Base-by-base conservation (phyloP, 2,888 invertebrate species). In the Pogonocherus hispidulus region DNA sequence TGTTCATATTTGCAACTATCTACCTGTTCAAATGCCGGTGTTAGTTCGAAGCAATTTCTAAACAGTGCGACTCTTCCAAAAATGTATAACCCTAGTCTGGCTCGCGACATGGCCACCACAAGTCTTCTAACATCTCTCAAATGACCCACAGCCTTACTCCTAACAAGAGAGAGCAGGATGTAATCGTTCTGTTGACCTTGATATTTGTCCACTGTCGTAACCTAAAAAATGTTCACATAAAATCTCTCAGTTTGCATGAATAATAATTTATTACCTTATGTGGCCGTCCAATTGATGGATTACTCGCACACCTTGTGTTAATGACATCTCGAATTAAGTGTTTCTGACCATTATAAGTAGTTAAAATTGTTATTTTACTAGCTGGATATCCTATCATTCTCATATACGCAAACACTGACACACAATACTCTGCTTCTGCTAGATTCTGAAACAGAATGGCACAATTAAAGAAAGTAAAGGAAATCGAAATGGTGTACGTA, bases 181-280 rank as follows among this genome's bases (percentile, higher is more conserved):
- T 96, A 97, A 86, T 99, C 99, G 86, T 99, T 99, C 86, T 99
- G 99, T 83, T 99, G 99, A 66, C 99, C 99, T 84, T 99, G 99
- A 85, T 98, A 99, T 84, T 99, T 98, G 87, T 99, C 99, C 16
- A 99, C 99, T 0, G 99, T 99, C 0, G 95, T 94, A 22, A 95
- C 91, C 91, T 91, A 76, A 76, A 57, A 27, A 27, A 8, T 3
- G 3, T 27, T 27, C n/a, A 52, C n/a, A 51, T 37, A 52, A 9
- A 49, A 63, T 32, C 54, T 19, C n/a, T 37, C 18, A 51, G 14
- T 37, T 14, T 8, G 3, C 3, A 27, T 27, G 8, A 27, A 5
- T 27, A 27, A 27, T 27, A n/a, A n/a, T n/a, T n/a, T n/a, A n/a
- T 67, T 86, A 93, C 93, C 88, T 97, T 98, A 76, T 94, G 92